Percentiles rank a stretch among this genome's conserved stretches.
These are phyloP conservation scores for Drosophila ficusphila DNA, from an alignment of 1,140 invertebrate genomes.

Conservation along the genomic window DNA sequence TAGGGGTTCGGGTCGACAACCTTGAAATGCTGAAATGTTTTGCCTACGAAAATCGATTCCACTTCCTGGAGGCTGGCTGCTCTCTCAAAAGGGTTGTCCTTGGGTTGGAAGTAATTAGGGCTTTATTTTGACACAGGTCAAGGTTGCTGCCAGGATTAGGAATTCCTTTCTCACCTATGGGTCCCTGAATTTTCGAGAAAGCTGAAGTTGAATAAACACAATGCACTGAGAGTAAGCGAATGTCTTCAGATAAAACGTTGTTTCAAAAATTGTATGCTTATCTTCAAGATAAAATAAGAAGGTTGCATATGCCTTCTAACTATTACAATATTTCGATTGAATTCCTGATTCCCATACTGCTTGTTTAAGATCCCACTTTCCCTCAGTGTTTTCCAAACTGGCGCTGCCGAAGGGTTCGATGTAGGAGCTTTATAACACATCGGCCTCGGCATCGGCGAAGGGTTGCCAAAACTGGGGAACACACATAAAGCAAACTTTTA, in stretches of 20 bases:
- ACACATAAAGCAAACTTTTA: constrained; percentile 46
- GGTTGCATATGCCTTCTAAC: too few relatives aligned
- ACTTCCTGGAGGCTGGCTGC: not conserved
- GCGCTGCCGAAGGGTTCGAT: not conserved
- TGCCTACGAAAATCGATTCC: constrained; percentile 68
- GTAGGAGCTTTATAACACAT: constrained; percentile 31
- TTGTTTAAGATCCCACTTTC: not conserved
- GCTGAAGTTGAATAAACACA: not conserved
- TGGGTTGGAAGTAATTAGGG: constrained; percentile 60
- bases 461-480: constrained; percentile 61
- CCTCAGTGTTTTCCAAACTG: constrained; percentile 1
- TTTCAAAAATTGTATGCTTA: too few relatives aligned
- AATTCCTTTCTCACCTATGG: not conserved
- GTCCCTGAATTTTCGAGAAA: not conserved
- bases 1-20: constrained; percentile 34
- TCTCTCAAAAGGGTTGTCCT: constrained; percentile 59
- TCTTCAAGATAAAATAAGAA: too few relatives aligned
- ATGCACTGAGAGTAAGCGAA: not conserved
- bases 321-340: too few relatives aligned
- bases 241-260: too few relatives aligned
- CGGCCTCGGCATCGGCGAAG: constrained; percentile 40
- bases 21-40: constrained; percentile 64
- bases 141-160: constrained; percentile 3
- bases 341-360: too few relatives aligned
- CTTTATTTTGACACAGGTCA: constrained; percentile 55